Evolutionary conservation across 2,888 invertebrate genomes (phyloP).

Genomic region (Nephrotoma guestfalica): DNA sequence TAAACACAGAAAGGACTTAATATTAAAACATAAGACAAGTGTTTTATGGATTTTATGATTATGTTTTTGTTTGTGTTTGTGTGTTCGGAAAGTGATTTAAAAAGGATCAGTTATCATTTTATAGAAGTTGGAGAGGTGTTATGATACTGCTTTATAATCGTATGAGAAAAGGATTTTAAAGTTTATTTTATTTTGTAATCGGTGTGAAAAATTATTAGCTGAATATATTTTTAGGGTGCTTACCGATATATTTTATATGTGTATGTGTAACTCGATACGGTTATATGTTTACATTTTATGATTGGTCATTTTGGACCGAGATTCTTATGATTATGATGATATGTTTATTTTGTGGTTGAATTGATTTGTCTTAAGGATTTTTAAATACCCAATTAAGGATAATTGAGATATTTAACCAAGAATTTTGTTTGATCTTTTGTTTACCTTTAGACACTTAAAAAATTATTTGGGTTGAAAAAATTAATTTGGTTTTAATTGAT

Average conservation of each 20-base stretch:
- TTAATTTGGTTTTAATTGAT: neutral
- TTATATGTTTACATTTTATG: neutral
- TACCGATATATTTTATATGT: neutral
- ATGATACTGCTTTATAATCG: neutral
- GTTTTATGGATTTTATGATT: neutral
- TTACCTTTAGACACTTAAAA: neutral
- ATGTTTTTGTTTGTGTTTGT: neutral
- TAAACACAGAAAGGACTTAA: neutral
- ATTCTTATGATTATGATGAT: neutral
- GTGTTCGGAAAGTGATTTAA: neutral
- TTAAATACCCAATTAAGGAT: neutral
- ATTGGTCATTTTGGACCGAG: neutral
- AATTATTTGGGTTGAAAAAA: neutral
- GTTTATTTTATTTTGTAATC: neutral
- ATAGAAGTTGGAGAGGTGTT: neutral
- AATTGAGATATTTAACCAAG: neutral
- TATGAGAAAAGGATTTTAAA: neutral
- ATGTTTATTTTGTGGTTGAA: neutral
- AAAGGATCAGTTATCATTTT: neutral
- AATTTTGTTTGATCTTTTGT: neutral
- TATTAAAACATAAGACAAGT: neutral
- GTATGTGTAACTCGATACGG: neutral
- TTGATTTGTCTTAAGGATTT: neutral
- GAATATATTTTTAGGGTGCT: neutral
- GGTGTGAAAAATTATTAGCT: neutral